Base-by-base conservation (phyloP, 2,797 vertebrate species). In the Pogoniulus pusillus region DNA sequence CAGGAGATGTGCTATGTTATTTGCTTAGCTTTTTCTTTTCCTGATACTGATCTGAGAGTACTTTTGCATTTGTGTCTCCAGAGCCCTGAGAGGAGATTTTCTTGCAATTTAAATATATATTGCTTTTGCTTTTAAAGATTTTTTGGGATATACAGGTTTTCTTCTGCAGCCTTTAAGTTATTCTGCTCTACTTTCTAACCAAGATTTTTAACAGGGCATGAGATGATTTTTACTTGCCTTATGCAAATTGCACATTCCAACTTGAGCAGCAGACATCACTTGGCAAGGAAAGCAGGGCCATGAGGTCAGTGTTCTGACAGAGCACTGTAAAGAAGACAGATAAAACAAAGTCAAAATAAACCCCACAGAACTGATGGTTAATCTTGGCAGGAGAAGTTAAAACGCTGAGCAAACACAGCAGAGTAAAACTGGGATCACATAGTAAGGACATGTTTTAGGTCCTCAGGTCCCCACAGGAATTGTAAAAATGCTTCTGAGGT, bases 81-180 rank as follows among this genome's bases (percentile, higher is more conserved):
- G 35, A 7, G 30, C 26, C 35, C 39, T 49, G 17, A 58, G 35
- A 89, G 72, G 12, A 91, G 20, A 75, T 6, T 68, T 92, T 77
- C 55, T 47, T 87, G 64, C 29, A 58, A 94, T 93, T 93, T 93
- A 65, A 83, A 87, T 78, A 75, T 57, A 79, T 79, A 91, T 81
- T 91, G 47, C 34, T 88, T 95, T 82, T 89, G 51, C 4, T 90
- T 92, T 66, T 76, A 86, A 72, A 84, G 34, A 74, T n/a, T n/a
- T 90, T 85, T 75, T 76, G 23, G 26, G 47, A 87, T 35, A 74
- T 70, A 49, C 7, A 9, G 8, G 5, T 69, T 93, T 92, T 76
- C 57, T 66, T 85, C 81, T 69, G 32, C 45, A 70, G 53, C 12
- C 18, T 85, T 81, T 69, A 32, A 32, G 49, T 79, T 83, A 70